Percentiles rank a stretch among this genome's conserved stretches.
These are phyloP conservation scores for Drosophila tsacasi DNA, from an alignment of 1,140 invertebrate genomes.

Conservation along the genomic window DNA sequence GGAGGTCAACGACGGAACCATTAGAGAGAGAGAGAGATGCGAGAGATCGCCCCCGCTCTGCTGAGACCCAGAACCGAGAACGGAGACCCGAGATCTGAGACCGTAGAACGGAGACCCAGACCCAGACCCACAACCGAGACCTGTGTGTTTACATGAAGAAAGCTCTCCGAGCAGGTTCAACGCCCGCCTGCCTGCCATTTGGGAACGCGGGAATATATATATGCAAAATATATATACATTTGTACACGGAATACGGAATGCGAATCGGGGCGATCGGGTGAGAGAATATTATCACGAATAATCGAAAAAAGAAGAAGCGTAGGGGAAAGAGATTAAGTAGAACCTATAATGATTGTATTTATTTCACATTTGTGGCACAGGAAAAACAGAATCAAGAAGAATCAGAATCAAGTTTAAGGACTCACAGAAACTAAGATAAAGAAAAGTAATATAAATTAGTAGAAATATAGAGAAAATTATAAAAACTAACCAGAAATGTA, in stretches of 20 bases:
- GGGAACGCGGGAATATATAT: not conserved
- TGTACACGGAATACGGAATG: not conserved
- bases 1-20: slow-evolving; percentile 38
- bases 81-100: no score
- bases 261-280: not conserved
- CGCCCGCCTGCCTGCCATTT: slow-evolving; percentile 3
- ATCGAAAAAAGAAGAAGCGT: slow-evolving; percentile 1
- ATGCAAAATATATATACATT: not conserved
- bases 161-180: slow-evolving; percentile 14
- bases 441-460: not conserved
- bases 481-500: not conserved
- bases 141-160: slow-evolving; percentile 11
- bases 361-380: not conserved
- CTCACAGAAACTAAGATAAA: not conserved
- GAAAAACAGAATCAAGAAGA: no score
- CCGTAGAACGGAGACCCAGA: no score
- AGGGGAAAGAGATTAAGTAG: not conserved
- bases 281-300: not conserved
- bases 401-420: not conserved
- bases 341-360: not conserved
- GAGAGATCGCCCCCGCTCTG: not conserved
- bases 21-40: slow-evolving; percentile 24
- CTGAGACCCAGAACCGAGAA: not conserved
- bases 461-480: no score
- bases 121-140: not conserved